These are phyloP conservation scores for Planiliza haematocheilus DNA, from an alignment of 2,113 vertebrate genomes.

Conservation along the genomic window DNA sequence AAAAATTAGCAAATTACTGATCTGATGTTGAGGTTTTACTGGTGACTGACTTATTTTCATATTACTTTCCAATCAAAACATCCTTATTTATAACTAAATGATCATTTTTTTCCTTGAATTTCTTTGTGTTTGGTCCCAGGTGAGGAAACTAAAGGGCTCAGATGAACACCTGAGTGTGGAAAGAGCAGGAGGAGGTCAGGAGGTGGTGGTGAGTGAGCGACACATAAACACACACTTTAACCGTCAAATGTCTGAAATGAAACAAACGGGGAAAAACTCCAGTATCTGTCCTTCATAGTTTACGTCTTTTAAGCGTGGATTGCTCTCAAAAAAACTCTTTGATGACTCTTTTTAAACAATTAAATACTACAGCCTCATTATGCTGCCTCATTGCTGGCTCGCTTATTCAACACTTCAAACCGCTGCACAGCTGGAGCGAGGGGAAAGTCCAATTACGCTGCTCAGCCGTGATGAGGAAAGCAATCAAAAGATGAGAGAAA, in stretches of 20 bases:
- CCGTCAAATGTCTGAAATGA: too few species aligned
- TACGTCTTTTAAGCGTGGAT: background rate
- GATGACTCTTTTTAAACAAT: conserved; percentile 29
- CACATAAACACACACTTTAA: background rate
- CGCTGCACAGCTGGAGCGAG: conserved; percentile 53
- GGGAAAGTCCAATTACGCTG: conserved; percentile 56
- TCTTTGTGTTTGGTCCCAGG: conserved; percentile 61
- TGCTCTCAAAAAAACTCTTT: conserved; percentile 17
- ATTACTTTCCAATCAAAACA: too few species aligned
- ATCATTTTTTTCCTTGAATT: background rate
- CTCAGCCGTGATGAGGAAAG: conserved; percentile 55
- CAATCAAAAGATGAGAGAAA: conserved; percentile 54
- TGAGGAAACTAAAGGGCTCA: conserved; percentile 79
- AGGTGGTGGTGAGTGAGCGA: conserved; percentile 74
- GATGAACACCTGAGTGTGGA: conserved; percentile 82
- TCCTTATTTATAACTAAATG: background rate
- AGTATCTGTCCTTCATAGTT: too few species aligned
- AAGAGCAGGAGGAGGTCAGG: conserved; percentile 69
- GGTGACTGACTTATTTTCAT: too few species aligned
- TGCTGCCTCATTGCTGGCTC: conserved; percentile 30
- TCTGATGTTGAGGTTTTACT: too few species aligned
- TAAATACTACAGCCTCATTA: conserved; percentile 43
- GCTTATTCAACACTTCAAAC: conserved; percentile 44
- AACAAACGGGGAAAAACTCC: too few species aligned
- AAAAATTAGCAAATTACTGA: too few species aligned